Conservation (phyloP, 1,140 invertebrate species). For the Psilanteris sp. region DNA sequence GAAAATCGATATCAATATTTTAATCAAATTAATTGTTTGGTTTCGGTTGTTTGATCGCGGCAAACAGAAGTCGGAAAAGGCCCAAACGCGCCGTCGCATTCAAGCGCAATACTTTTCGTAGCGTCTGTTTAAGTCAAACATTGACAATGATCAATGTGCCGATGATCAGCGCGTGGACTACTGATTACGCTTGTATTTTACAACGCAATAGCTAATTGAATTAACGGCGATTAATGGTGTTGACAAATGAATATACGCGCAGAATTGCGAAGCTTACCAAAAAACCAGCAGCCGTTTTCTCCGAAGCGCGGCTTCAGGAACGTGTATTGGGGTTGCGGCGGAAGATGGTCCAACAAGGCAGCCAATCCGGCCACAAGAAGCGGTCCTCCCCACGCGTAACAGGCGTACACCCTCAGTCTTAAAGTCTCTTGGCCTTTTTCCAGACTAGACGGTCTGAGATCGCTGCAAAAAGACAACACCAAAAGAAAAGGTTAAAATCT, state of each 20-base stretch:
- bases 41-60: conserved; percentile 40
- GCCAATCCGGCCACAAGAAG: conserved; percentile 86
- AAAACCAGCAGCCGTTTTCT: conserved; percentile 88
- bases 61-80: conserved; percentile 37
- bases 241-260: no score
- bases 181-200: conserved; percentile 14
- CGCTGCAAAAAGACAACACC: conserved; percentile 81
- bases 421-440: conserved; percentile 90
- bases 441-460: conserved; percentile 88
- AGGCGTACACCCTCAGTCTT: conserved; percentile 86
- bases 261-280: conserved; percentile 82
- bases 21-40: conserved; percentile 56
- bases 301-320: conserved; percentile 87
- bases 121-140: conserved; percentile 5
- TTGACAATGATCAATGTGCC: no score
- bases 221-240: no score
- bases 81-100: conserved; percentile 11
- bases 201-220: conserved; percentile 2
- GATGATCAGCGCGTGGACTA: no score
- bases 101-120: conserved; percentile 19
- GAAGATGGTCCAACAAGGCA: conserved; percentile 85
- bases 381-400: conserved; percentile 90
- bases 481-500: conserved; percentile 44
- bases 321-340: conserved; percentile 80
- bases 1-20: conserved; percentile 50